Evolutionary conservation across 1,140 invertebrate genomes (phyloP).

Genomic region (Calosoma granatense): DNA sequence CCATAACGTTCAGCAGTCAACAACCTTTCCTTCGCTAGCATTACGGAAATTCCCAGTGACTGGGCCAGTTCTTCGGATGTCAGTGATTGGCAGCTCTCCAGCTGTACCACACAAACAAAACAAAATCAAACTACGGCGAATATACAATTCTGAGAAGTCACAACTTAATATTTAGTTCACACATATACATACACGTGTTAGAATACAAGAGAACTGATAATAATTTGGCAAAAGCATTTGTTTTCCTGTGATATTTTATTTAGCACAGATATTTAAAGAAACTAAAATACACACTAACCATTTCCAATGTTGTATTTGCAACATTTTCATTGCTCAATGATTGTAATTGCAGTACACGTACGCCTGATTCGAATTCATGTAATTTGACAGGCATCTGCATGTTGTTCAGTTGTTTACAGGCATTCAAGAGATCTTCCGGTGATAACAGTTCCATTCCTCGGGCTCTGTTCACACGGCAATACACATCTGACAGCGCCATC

Average conservation of each 20-base stretch:
- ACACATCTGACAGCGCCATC: conserved; percentile 93
- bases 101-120: conserved; percentile 44
- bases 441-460: conserved; percentile 82
- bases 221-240: too few species aligned
- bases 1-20: conserved; percentile 74
- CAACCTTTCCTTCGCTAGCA: conserved; percentile 79
- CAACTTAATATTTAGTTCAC: conserved; percentile 11
- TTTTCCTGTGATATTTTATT: too few species aligned
- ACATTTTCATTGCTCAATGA: conserved; percentile 69
- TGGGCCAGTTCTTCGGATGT: conserved; percentile 81
- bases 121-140: conserved; percentile 12
- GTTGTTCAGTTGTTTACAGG: conserved; percentile 59
- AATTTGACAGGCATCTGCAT: conserved; percentile 66
- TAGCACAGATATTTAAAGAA: too few species aligned
- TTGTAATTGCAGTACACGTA: conserved; percentile 76
- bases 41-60: conserved; percentile 69
- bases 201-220: conserved; percentile 1
- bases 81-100: conserved; percentile 60
- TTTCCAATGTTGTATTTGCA: conserved; percentile 55
- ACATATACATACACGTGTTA: background rate
- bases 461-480: conserved; percentile 89
- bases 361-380: conserved; percentile 79
- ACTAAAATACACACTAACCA: conserved; percentile 48
- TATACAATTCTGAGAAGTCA: background rate
- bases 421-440: conserved; percentile 89